Evolutionary conservation across 1,140 invertebrate genomes (phyloP).

Genomic region (Eulimnadia texana): DNA sequence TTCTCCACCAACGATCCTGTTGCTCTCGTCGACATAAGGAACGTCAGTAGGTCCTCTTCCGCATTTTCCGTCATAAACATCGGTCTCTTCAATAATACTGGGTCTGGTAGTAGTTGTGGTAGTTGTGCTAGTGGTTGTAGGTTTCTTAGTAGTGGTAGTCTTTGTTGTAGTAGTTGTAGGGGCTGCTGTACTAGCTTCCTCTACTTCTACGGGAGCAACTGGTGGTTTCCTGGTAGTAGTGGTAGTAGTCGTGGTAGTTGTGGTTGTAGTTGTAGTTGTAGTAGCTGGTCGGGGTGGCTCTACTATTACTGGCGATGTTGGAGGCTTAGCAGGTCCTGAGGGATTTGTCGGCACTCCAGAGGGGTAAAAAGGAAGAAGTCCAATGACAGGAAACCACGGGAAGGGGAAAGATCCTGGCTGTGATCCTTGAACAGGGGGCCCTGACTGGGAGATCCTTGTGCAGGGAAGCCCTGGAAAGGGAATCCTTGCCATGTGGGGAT

Average conservation of each 20-base stretch:
- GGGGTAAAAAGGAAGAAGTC: no score
- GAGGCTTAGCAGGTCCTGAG: no score
- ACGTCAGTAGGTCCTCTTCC: background rate
- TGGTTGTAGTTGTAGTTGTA: background rate
- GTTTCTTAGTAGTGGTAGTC: constrained; percentile 1
- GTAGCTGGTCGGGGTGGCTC: background rate
- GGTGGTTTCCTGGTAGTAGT: background rate
- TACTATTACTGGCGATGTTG: no score
- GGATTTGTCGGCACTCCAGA: no score
- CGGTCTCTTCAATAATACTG: constrained; percentile 40
- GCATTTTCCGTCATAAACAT: constrained; percentile 38
- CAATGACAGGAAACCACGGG: background rate
- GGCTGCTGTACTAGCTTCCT: no score
- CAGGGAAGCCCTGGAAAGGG: background rate
- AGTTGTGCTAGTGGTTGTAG: constrained; percentile 20
- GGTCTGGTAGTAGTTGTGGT: constrained; percentile 20
- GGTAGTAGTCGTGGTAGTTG: background rate
- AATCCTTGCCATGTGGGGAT: no score
- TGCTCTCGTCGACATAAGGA: constrained; percentile 41
- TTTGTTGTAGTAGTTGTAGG: background rate
- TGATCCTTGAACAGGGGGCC: no score
- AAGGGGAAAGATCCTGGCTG: no score
- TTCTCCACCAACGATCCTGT: constrained; percentile 66
- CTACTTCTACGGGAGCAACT: background rate
- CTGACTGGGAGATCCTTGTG: background rate